Conservation (phyloP, 2,888 invertebrate genomes). For the Halictus quadricinctus region DNA sequence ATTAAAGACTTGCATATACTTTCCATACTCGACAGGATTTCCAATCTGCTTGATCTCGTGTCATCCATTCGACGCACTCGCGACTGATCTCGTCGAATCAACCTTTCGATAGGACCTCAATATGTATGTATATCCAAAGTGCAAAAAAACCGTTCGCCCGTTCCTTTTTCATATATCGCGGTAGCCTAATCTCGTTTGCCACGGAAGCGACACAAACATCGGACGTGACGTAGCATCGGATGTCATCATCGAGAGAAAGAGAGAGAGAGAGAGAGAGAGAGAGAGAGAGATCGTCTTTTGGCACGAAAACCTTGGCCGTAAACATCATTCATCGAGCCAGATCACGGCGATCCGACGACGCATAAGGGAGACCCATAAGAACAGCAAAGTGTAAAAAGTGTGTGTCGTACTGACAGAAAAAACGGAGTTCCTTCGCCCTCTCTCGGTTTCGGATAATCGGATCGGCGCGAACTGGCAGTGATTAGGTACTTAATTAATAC, state of each 20-base stretch:
- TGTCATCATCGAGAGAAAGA: constrained; percentile 44
- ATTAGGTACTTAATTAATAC: constrained; percentile 69
- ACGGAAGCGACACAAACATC: neutral
- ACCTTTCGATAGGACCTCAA: neutral
- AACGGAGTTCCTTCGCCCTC: constrained; percentile 28
- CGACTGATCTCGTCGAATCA: neutral
- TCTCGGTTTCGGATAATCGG: constrained; percentile 57
- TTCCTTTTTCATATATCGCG: neutral
- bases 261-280: constrained; percentile 21
- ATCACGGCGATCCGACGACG: constrained; percentile 62
- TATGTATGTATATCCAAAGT: constrained; percentile 11
- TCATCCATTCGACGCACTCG: neutral
- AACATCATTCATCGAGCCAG: constrained; percentile 64
- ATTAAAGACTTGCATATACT: constrained; percentile 12
- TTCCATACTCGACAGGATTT: constrained; percentile 10
- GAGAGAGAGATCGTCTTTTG: constrained; percentile 64
- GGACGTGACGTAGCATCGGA: constrained; percentile 49
- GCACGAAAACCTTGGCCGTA: constrained; percentile 67
- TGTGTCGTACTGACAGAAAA: constrained; percentile 16
- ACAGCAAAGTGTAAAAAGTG: constrained; percentile 49
- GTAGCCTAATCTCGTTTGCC: neutral
- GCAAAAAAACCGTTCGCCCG: constrained; percentile 1
- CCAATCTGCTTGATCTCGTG: neutral
- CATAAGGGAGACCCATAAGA: constrained; percentile 31
- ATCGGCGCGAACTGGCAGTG: constrained; percentile 62